A percentile compares a stretch with the other conserved stretches of the same genome.
Evolutionary conservation across 2,113 vertebrate genomes (phyloP).

Genomic region (Hepsetus odoe): DNA sequence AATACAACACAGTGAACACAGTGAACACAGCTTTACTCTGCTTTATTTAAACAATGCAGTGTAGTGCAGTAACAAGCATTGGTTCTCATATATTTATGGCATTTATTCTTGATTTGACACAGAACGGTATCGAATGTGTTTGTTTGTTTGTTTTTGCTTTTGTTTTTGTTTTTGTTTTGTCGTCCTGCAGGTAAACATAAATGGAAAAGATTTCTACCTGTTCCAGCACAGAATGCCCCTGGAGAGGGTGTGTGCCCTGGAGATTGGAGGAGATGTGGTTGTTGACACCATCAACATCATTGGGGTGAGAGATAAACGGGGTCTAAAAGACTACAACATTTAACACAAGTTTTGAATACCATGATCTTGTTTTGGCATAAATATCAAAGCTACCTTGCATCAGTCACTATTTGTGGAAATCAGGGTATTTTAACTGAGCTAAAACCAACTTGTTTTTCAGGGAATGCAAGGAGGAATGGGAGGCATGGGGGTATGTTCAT

Average conservation of each 20-base stretch:
- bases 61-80: not conserved
- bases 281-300: constrained; percentile 80
- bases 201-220: constrained; percentile 73
- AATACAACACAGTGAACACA: no score
- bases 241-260: constrained; percentile 71
- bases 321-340: not conserved
- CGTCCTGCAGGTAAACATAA: constrained; percentile 73
- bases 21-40: not conserved
- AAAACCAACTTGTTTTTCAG: constrained; percentile 12
- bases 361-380: not conserved
- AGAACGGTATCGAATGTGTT: no score
- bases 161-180: not conserved
- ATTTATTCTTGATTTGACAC: no score
- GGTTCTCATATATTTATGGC: not conserved
- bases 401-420: no score
- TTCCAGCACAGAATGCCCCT: constrained; percentile 77
- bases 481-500: constrained; percentile 46
- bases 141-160: no score
- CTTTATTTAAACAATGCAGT: not conserved
- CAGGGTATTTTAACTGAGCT: not conserved
- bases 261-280: constrained; percentile 76
- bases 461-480: constrained; percentile 43
- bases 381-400: not conserved
- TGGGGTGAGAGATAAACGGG: constrained; percentile 64
- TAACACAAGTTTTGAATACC: not conserved